phyloP scores from a whole-genome alignment of 2,797 vertebrate species.

The Lutjanus campechanus region DNA sequence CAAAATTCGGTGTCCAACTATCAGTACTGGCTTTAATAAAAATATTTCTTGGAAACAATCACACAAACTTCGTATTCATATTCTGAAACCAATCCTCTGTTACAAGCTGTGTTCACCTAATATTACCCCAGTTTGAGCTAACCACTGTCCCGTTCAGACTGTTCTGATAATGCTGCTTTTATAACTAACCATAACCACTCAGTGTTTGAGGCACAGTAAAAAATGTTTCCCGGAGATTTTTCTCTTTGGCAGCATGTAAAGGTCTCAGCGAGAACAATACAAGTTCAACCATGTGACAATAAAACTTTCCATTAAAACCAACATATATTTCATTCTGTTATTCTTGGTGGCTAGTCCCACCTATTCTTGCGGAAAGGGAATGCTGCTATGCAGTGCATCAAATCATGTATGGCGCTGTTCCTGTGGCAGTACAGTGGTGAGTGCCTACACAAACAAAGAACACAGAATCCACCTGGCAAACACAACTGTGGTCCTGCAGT shows the following conservation, averaged over 20 bases:
- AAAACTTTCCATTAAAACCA: slow-evolving; percentile 74
- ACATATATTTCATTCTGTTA: slow-evolving; percentile 60
- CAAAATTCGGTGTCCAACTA: slow-evolving; percentile 43
- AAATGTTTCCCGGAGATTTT: slow-evolving; percentile 51
- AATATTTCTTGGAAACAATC: slow-evolving; percentile 62
- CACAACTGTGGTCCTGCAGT: slow-evolving; percentile 28
- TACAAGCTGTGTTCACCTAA: slow-evolving; percentile 43
- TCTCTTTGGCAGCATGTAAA: slow-evolving; percentile 51
- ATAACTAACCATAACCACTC: slow-evolving; percentile 54
- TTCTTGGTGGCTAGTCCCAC: slow-evolving; percentile 65
- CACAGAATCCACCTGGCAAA: slow-evolving; percentile 59
- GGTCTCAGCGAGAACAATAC: slow-evolving; percentile 61
- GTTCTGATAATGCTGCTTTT: slow-evolving; percentile 56
- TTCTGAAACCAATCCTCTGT: slow-evolving; percentile 50
- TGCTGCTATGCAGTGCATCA: slow-evolving; percentile 40
- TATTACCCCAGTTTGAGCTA: slow-evolving; percentile 38
- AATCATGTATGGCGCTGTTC: slow-evolving; percentile 43
- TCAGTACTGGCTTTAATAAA: slow-evolving; percentile 63
- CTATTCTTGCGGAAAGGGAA: slow-evolving; percentile 48
- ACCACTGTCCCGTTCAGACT: slow-evolving; percentile 46
- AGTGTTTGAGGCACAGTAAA: slow-evolving; percentile 45
- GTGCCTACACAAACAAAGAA: slow-evolving; percentile 62
- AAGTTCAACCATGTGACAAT: slow-evolving; percentile 55
- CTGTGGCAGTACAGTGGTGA: slow-evolving; percentile 45
- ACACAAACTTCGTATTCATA: slow-evolving; percentile 32